These are phyloP conservation scores for Chrysotoxum bicinctum DNA, from an alignment of 2,888 invertebrate genomes.

Conservation along the genomic window DNA sequence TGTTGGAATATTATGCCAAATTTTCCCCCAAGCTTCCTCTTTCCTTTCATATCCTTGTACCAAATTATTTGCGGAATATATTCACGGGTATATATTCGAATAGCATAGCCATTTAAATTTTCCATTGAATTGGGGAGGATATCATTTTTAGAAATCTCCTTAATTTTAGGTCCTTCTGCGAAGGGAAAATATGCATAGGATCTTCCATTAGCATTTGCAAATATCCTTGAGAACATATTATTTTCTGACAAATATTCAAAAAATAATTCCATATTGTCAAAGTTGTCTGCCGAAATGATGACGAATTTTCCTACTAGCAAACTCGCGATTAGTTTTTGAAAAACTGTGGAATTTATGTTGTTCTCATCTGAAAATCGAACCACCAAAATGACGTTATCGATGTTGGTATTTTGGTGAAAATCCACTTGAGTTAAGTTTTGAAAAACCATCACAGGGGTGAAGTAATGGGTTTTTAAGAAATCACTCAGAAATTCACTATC, in stretches of 20 bases:
- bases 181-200: constrained; percentile 22
- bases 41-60: not conserved
- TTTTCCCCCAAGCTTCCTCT: no score
- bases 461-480: not conserved
- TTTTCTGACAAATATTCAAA: constrained; percentile 19
- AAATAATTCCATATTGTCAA: not conserved
- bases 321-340: not conserved
- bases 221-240: constrained; percentile 41
- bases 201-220: not conserved
- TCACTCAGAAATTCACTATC: not conserved
- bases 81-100: not conserved
- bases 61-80: not conserved
- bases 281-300: not conserved
- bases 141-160: not conserved
- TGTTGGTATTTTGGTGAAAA: not conserved
- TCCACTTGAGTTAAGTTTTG: not conserved
- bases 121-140: not conserved
- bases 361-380: not conserved
- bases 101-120: constrained; percentile 24
- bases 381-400: not conserved
- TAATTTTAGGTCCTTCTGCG: not conserved
- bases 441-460: not conserved
- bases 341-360: no score
- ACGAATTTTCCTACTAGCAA: constrained; percentile 28
- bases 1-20: no score